A percentile compares a stretch with the other conserved stretches of the same genome.
Conservation (phyloP, 2,797 vertebrate genomes). For the Rhabdomys pumilio region DNA sequence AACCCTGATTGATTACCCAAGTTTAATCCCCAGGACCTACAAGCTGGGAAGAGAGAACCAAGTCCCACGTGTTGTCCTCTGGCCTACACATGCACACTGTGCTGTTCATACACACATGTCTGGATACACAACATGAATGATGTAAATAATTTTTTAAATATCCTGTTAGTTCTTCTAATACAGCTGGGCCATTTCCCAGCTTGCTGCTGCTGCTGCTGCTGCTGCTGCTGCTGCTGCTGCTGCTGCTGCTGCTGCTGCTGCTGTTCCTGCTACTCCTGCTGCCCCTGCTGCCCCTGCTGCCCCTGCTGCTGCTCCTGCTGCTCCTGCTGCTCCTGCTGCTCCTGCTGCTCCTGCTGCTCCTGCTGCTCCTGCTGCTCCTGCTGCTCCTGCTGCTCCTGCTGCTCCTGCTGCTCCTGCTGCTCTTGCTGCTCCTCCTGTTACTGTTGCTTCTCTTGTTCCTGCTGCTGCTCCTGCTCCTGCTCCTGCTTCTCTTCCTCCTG, state of each 20-base stretch:
- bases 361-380: accelerated
- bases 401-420: accelerated
- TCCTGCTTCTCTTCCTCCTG: accelerated
- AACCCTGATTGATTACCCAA: not conserved
- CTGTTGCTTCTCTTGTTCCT: not conserved
- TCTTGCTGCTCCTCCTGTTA: not conserved
- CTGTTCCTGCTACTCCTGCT: accelerated
- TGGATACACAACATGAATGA: too few species aligned
- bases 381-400: accelerated
- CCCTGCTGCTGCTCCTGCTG: accelerated
- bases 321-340: not conserved
- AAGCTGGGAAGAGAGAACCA: not conserved
- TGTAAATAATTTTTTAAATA: not conserved
- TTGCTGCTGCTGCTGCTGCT: accelerated
- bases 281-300: accelerated
- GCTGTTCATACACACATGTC: not conserved
- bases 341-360: accelerated
- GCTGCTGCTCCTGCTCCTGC: not conserved
- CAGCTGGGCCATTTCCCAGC: not conserved
- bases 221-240: not conserved
- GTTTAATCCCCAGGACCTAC: not conserved
- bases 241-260: accelerated
- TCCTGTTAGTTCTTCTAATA: not conserved
- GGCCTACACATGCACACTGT: not conserved
- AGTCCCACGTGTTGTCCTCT: not conserved